phyloP scores from a whole-genome alignment of 1,140 invertebrate species.

The Tetranychus urticae region DNA sequence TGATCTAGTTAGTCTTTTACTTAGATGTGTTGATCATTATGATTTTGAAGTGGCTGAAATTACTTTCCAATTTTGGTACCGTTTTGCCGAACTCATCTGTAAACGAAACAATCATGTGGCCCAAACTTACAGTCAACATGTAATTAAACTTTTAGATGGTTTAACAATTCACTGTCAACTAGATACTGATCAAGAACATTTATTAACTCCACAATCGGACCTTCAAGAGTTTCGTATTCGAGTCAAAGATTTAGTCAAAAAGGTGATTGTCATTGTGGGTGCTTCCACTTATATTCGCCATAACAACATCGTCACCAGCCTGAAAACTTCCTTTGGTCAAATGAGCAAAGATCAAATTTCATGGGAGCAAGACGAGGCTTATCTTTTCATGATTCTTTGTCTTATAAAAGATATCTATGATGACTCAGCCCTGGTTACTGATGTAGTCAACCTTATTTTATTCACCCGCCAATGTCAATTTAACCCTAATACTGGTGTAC shows the following conservation, averaged over 20 bases:
- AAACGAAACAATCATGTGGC: conserved; percentile 40
- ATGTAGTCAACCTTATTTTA: conserved; percentile 3
- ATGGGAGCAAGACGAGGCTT: conserved; percentile 8
- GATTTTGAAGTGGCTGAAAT: conserved; percentile 92
- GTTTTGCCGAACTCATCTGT: conserved; percentile 77
- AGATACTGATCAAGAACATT: conserved; percentile 62
- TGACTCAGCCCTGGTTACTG: not conserved
- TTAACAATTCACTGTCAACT: conserved; percentile 67
- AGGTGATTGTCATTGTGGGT: conserved; percentile 90
- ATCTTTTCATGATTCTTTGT: conserved; percentile 8
- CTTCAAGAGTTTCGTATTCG: conserved; percentile 63
- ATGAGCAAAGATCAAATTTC: not conserved
- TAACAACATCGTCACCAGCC: conserved; percentile 4
- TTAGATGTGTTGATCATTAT: conserved; percentile 82
- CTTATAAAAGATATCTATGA: not conserved
- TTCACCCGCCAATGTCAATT: not conserved
- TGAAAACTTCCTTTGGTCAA: not conserved
- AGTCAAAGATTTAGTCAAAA: conserved; percentile 78
- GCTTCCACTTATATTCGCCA: conserved; percentile 3
- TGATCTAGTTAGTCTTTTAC: conserved; percentile 59
- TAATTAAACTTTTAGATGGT: not conserved
- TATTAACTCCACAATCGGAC: conserved; percentile 70
- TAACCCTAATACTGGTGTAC: not conserved
- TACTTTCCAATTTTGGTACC: conserved; percentile 91
- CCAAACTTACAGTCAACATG: not conserved